Base-by-base conservation (phyloP, 2,888 invertebrate genomes). In the Drosophila siamana region DNA sequence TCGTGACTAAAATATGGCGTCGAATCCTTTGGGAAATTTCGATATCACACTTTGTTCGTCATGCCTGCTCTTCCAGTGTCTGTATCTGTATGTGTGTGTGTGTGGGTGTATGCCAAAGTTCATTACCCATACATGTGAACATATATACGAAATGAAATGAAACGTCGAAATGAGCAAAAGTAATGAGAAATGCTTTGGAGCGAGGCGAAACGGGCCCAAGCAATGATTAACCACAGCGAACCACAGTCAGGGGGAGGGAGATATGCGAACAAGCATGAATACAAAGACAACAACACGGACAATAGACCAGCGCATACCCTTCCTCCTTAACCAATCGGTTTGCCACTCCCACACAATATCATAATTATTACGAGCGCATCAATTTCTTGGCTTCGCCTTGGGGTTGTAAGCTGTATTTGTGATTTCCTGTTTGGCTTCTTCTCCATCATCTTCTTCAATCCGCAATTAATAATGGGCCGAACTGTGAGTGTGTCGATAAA, bases 1-100 rank as follows among this genome's bases (percentile, higher is more conserved):
- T 73, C 73, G 70, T 69, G 78, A 82, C 86, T 80, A 84, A 86
- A 84, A 86, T 88, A 86, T 88, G 88, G 86, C 84, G 84, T 88
- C 52, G 82, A 88, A 84, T 86, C 86, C 86, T 86, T 84, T 88
- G 86, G 86, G 86, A 86, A 86, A 86, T 86, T 86, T 86, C 88
- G 84, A 86, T 86, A 86, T 86, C 86, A 81, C 88, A 86, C 86
- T 88, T 80, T 83, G 81, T 78, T 87, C 86, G 69, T 76, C 86
- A 73, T 81, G 75, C 82, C 73, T 46, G 30, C 22, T 30, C 59
- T 41, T 30, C 5, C 22, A 15, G 16, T 40, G 43, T 52, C 33
- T 41, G 71, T 60, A 44, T 56, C n/a, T 60, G 47, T 47, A 47
- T 62, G 55, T 47, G 51, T 62, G 57, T 36, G 51, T 62, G 69